Base-by-base conservation (phyloP, 2,113 vertebrate genomes). In the Eulemur rufifrons region DNA sequence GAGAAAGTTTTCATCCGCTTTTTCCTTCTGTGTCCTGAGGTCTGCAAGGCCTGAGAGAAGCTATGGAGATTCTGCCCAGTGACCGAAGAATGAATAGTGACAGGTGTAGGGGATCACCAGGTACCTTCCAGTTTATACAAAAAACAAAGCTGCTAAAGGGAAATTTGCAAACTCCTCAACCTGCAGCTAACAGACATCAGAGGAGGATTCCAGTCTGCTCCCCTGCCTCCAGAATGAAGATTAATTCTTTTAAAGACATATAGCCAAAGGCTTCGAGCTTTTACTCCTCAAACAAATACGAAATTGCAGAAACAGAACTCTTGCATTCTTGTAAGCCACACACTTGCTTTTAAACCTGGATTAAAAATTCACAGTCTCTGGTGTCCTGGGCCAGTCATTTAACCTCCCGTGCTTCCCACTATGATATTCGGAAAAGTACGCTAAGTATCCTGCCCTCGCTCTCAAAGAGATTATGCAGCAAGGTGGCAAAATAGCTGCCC, bases 161-260 rank as follows among this genome's bases (percentile, higher is more conserved):
- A 89, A 6, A 0, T 2, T 10, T 52, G n/a, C 64, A 45, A 92
- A 91, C 47, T 56, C 74, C 68, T 56, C n/a, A 83, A 50, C 81
- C 45, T 5, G 32, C 34, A 71, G 88, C 6, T 25, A 78, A 77
- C 83, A 27, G 47, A 76, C 45, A 69, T 37, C 73, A 39, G 47
- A 89, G 71, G 61, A 61, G 11, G n/a, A 78, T 52, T 56, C n/a
- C 42, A 59, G 61, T 50, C 21, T 47, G 21, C 7, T 78, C 37
- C 8, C 34, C 86, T 78, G 34, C 9, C 69, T 68, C 86, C 68
- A 86, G 37, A 89, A 86, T 42, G 56, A 92, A 95, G 61, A 56
- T 63, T 78, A 61, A 76, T 47, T 91, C 78, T 27, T 94, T 89
- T 77, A 76, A 89, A 93, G 64, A 69, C 52, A 78, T 17, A 91